These are phyloP conservation scores for Griposia aprilina DNA, from an alignment of 2,888 invertebrate species.

Conservation along the genomic window DNA sequence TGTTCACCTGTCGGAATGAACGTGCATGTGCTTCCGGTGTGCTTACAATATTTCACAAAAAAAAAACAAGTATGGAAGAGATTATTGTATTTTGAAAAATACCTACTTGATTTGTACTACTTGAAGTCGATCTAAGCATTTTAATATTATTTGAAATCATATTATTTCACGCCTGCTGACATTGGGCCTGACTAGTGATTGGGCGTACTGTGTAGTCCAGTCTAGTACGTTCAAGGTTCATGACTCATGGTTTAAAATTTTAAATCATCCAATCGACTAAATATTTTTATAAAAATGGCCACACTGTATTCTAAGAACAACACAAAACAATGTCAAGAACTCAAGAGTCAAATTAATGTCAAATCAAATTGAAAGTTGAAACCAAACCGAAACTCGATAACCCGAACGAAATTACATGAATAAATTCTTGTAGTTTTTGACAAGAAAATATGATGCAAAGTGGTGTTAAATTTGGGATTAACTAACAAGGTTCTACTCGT, in stretches of 20 bases:
- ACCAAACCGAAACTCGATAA: neutral
- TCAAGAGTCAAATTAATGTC: constrained; percentile 5
- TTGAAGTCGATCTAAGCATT: neutral
- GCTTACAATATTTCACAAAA: neutral
- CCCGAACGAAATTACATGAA: neutral
- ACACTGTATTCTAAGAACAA: neutral
- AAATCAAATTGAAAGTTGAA: too few species aligned
- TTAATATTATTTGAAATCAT: neutral
- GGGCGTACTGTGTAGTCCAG: neutral
- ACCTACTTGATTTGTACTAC: neutral
- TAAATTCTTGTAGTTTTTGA: neutral
- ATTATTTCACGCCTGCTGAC: neutral
- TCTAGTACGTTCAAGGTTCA: too few species aligned
- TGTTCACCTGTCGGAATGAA: neutral
- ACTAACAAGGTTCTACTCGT: neutral
- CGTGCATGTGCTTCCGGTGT: constrained; percentile 13
- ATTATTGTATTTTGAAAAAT: neutral
- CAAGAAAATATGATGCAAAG: neutral
- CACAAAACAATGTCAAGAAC: neutral
- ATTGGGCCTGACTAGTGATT: too few species aligned
- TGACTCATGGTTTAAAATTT: neutral
- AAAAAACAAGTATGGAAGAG: neutral
- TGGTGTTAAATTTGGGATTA: neutral
- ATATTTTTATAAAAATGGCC: neutral
- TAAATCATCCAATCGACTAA: constrained; percentile 23